Percentiles rank a stretch among this genome's conserved stretches.
phyloP scores from a whole-genome alignment of 2,113 vertebrate genomes.

The Uria lomvia region DNA sequence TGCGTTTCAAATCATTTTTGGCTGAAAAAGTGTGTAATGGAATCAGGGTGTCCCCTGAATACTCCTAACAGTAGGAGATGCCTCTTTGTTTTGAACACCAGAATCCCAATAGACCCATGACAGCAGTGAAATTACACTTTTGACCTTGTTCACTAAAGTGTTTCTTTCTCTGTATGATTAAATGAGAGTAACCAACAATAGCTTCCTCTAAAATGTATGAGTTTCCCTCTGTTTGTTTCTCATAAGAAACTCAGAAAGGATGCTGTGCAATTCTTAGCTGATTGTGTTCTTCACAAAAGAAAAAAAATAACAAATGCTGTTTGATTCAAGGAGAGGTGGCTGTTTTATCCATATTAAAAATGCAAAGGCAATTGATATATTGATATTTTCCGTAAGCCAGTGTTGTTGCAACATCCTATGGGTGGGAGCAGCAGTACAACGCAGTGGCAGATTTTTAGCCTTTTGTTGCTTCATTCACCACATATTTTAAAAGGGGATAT shows the following conservation, averaged over 20 bases:
- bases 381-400: neutral
- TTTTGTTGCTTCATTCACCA: neutral
- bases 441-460: neutral
- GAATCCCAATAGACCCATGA: constrained; percentile 25
- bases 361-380: neutral
- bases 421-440: neutral
- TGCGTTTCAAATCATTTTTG: constrained; percentile 67
- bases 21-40: constrained; percentile 65
- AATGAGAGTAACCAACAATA: neutral
- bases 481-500: neutral
- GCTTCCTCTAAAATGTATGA: neutral
- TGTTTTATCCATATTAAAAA: constrained; percentile 3
- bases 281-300: neutral
- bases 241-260: neutral
- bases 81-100: constrained; percentile 49
- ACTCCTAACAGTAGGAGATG: constrained; percentile 31
- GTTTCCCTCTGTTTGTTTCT: neutral
- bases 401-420: neutral
- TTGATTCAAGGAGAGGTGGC: neutral
- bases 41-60: constrained; percentile 64
- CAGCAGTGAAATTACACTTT: constrained; percentile 46
- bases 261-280: neutral
- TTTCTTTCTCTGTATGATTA: constrained; percentile 55
- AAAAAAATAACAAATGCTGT: neutral
- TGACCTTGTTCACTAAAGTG: constrained; percentile 46